Percentiles rank a stretch among this genome's conserved stretches.
phyloP scores from a whole-genome alignment of 1,140 invertebrate genomes.

The Zelostemma sp. region DNA sequence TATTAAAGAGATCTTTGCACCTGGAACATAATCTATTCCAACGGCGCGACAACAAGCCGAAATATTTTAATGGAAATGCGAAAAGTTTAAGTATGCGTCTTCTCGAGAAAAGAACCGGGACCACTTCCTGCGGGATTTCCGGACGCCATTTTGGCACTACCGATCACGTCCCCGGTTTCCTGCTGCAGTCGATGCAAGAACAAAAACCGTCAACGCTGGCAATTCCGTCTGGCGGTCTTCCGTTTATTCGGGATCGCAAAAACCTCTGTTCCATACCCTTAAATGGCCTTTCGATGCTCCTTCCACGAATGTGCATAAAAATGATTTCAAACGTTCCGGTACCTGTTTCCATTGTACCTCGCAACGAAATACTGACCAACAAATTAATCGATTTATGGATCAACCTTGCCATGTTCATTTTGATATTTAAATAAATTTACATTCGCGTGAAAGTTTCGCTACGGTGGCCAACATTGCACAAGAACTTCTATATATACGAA shows the following conservation, averaged over 20 bases:
- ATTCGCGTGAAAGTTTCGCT: slow-evolving; percentile 3
- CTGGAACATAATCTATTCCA: slow-evolving; percentile 7
- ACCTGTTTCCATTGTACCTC: not conserved
- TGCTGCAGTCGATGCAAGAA: slow-evolving; percentile 2
- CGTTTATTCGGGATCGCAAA: not conserved
- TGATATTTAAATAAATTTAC: slow-evolving; percentile 9
- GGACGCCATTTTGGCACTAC: slow-evolving; percentile 26
- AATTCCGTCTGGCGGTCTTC: not conserved
- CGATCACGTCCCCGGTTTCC: slow-evolving; percentile 19
- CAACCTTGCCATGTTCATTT: not conserved
- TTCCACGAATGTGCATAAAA: not conserved
- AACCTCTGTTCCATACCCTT: not conserved
- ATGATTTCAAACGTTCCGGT: no score
- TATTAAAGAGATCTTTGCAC: slow-evolving; percentile 48
- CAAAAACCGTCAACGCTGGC: not conserved
- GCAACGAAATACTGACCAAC: slow-evolving; percentile 15
- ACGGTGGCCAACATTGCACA: slow-evolving; percentile 10
- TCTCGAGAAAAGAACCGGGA: no score
- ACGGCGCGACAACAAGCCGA: not conserved
- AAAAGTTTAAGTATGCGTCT: no score
- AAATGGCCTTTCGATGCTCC: no score
- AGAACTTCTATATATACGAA: slow-evolving; percentile 31
- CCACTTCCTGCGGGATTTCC: slow-evolving; percentile 18
- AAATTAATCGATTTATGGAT: slow-evolving; percentile 4
- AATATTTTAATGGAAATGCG: not conserved